Conservation (phyloP, 2,797 vertebrate species). For the Columba guinea region DNA sequence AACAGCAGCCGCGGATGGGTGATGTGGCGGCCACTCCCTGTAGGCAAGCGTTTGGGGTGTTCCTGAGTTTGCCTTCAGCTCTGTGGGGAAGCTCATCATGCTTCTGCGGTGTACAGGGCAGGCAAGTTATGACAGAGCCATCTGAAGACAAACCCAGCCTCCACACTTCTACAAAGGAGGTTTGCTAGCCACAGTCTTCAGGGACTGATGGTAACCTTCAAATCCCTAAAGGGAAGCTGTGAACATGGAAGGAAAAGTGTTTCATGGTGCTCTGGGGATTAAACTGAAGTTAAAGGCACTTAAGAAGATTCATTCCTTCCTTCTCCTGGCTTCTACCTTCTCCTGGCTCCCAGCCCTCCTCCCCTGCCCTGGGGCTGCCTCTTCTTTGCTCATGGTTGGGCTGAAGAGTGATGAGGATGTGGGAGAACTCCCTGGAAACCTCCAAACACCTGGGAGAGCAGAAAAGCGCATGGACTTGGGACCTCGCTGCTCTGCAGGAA, state of each 20-base stretch:
- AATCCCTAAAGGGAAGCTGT: neutral
- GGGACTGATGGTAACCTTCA: neutral
- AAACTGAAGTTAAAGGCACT: neutral
- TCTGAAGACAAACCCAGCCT: neutral
- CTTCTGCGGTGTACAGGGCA: accelerated
- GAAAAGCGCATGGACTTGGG: neutral
- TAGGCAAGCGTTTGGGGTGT: neutral
- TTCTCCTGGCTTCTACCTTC: neutral
- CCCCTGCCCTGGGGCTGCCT: neutral
- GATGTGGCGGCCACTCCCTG: neutral
- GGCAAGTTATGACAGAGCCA: neutral
- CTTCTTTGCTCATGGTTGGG: neutral
- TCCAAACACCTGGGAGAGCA: neutral
- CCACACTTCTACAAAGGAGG: neutral
- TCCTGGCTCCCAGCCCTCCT: neutral
- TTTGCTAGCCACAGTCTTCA: neutral
- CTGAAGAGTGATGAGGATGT: neutral
- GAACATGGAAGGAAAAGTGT: neutral
- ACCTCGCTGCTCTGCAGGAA: neutral
- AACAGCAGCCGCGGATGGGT: accelerated
- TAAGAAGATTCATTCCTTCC: neutral
- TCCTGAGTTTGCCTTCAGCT: neutral
- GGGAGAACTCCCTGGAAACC: neutral
- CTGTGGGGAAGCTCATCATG: accelerated
- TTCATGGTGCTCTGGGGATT: neutral